Base-by-base conservation (phyloP, 2,797 vertebrate species). In the Mastacembelus armatus region DNA sequence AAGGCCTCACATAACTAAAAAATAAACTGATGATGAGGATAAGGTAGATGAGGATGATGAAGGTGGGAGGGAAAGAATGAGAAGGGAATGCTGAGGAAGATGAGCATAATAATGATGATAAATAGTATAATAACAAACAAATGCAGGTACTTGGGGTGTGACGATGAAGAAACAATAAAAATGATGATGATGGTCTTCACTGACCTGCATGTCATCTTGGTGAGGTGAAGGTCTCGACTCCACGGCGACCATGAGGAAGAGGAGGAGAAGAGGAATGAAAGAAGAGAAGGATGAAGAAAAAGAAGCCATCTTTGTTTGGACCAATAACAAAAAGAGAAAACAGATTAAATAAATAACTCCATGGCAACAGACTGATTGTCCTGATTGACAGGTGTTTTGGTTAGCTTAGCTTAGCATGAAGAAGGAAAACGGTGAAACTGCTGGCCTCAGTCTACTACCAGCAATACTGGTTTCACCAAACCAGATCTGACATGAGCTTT, bases 151-250 rank as follows among this genome's bases (percentile, higher is more conserved):
- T n/a, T n/a, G n/a, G n/a, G n/a, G n/a, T n/a, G 9, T 12, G 16
- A 32, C 10, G 42, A 29, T 2, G 21, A 24, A 43, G 47, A 11
- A 15, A 4, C 14, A 16, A 29, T 5, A 54, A 38, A 3, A 38
- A 24, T 3, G 43, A 57, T 27, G 1, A 35, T 2, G 45, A 32
- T 4, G 11, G 7, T 38, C 35, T 65, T 30, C 18, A 84, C 90
- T 62, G 21, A 92, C 92, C 92, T 89, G 84, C 58, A 39, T 45
- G 9, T 91, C 65, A 0, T 80, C 51, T 62, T 3, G 56, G 4
- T 32, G 57, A 51, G 62, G 35, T 3, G 79, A 77, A 3, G 88
- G 79, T 75, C 78, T 78, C 1, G 73, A 52, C 45, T 88, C 77
- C 60, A 81, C 78, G 15, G 80, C n/a, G 5, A 81, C 10, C 0